Percentiles rank a stretch among this genome's conserved stretches.
Conservation (phyloP, 2,113 vertebrate species). For the Falcunculus frontatus region DNA sequence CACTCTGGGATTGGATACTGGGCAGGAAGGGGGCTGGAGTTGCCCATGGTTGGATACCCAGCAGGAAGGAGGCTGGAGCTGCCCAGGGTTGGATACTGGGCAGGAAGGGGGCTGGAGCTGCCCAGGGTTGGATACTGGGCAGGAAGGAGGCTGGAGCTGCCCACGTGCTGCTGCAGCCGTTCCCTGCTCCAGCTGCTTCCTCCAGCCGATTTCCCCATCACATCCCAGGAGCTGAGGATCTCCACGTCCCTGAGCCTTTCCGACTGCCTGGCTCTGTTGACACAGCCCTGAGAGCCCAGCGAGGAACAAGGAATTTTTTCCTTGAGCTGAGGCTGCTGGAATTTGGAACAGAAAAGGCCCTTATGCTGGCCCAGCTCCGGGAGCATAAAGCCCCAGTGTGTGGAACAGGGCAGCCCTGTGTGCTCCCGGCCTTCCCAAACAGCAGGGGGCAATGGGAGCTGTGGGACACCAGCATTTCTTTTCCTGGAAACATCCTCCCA, state of each 20-base stretch:
- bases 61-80: neutral
- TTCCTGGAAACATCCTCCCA: neutral
- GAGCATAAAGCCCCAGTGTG: conserved; percentile 45
- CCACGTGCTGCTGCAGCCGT: rapidly evolving
- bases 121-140: neutral
- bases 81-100: neutral
- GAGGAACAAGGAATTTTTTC: neutral
- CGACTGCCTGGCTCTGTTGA: neutral
- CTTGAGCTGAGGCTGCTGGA: neutral
- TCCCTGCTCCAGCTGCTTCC: neutral
- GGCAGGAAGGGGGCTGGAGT: no score
- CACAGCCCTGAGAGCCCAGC: neutral
- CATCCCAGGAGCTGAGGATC: neutral
- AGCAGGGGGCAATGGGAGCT: neutral
- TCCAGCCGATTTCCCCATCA: neutral
- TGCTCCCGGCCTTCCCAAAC: neutral
- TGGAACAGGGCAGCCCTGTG: conserved; percentile 39
- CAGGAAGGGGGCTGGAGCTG: no score
- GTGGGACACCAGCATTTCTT: neutral
- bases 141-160: neutral
- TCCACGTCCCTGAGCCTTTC: neutral
- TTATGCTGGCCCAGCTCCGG: neutral
- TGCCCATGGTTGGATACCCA: no score
- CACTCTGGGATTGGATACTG: rapidly evolving
- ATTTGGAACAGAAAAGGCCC: conserved; percentile 15